Percentiles rank a stretch among this genome's conserved stretches.
Conservation (phyloP, 2,797 vertebrate species). For the Sparidentex hasta region DNA sequence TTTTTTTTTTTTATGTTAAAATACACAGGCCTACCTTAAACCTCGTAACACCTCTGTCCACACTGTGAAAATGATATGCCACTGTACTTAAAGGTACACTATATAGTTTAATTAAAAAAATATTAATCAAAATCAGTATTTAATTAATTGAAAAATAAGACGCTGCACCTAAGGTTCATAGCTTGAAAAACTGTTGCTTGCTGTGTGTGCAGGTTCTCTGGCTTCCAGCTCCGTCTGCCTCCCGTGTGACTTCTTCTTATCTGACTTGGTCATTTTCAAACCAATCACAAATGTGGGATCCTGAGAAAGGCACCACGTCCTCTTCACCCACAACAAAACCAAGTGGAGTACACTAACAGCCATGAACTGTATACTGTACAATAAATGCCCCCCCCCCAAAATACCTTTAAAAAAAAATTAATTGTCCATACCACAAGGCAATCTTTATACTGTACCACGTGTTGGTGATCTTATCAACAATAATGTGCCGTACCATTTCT, state of each 20-base stretch:
- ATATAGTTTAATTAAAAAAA: too few relatives aligned
- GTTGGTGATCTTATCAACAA: conserved; percentile 2
- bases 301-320: background rate
- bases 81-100: too few relatives aligned
- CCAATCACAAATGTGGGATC: background rate
- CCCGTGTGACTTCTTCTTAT: background rate
- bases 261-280: background rate
- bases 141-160: too few relatives aligned
- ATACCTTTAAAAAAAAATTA: too few relatives aligned
- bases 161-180: background rate
- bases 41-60: too few relatives aligned
- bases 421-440: too few relatives aligned
- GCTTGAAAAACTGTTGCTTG: background rate
- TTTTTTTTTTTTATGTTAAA: too few relatives aligned
- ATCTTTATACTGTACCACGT: background rate
- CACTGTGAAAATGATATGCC: too few relatives aligned
- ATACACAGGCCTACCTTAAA: too few relatives aligned
- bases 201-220: background rate
- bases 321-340: background rate
- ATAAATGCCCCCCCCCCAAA: too few relatives aligned
- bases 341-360: background rate
- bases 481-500: background rate
- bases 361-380: too few relatives aligned
- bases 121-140: too few relatives aligned
- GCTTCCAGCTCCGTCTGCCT: background rate